Evolutionary conservation across 2,797 vertebrate genomes (phyloP), one percentile per base, ranked within the genome.

Genomic region (Semaprochilodus insignis): DNA sequence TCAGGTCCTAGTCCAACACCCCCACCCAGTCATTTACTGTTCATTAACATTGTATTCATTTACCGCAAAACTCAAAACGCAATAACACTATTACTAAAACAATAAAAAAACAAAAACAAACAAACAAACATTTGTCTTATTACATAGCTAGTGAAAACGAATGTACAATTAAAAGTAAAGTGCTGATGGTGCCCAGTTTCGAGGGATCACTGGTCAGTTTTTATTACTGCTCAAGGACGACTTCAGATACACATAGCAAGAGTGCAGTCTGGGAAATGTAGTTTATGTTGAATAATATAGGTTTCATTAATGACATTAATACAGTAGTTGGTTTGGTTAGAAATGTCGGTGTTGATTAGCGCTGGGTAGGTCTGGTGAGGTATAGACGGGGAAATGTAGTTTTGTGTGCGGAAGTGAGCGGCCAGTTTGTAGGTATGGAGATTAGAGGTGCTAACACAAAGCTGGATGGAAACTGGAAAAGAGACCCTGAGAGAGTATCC

Each of bases 341-440:
- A 72, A 51, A 70, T 48, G 44, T 48, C 44, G 10, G 8, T 11
- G 8, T 13, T 48, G 44, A 13, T 48, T 27, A 36, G 70, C 36
- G 59, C 51, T 69, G 27, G 65, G 63, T 65, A 31, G 73, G 14
- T 83, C 59, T 31, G 34, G 65, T 71, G 73, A 31, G 44, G 80
- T 83, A 65, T 71, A 91, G 83, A 81, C 74, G 79, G 85, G 77
- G 84, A 91, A 63, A 83, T 25, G 81, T 92, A 90, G 88, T 4
- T 51, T n/a, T 6, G 59, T 54, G 78, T 78, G 44, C 10, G 11
- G 27, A 67, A 48, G 70, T 62, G 23, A 16, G 31, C 44, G 78
- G 19, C 62, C 36, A 23, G 83, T 78, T 78, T 90, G 87, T 62
- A 81, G 67, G 67, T 85, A 73, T 83, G 62, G 70, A 84, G 67